Evolutionary conservation across 2,888 invertebrate species (phyloP).

Genomic region (Augochlorella aurata): DNA sequence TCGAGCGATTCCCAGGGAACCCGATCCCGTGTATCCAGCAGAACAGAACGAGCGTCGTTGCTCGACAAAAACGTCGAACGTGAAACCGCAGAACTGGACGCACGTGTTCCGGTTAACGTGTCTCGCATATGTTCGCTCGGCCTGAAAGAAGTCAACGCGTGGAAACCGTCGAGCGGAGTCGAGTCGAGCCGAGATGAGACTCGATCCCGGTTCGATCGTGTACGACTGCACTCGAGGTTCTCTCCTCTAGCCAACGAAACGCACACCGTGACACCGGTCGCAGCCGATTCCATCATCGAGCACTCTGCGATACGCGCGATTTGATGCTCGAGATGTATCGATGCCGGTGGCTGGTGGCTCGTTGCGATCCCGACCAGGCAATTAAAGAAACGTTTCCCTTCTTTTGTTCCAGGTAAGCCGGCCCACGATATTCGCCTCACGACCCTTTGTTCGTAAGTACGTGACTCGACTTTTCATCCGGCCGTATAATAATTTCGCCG

Average conservation of each 20-base stretch:
- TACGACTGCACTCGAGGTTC: conserved; percentile 31
- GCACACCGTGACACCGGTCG: too few relatives aligned
- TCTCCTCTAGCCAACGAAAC: neutral
- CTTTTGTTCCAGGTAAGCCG: conserved; percentile 63
- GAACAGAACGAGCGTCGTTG: conserved; percentile 21
- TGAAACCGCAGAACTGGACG: conserved; percentile 43
- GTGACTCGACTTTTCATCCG: conserved; percentile 39
- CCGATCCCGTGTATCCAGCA: conserved; percentile 27
- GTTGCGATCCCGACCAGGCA: neutral
- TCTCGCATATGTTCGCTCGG: conserved; percentile 43
- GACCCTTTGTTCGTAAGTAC: conserved; percentile 47
- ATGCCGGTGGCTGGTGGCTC: neutral
- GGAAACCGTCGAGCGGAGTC: conserved; percentile 19
- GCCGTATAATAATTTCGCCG: conserved; percentile 10
- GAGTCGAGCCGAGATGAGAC: neutral
- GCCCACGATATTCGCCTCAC: conserved; percentile 34
- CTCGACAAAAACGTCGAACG: conserved; percentile 48
- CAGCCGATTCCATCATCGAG: neutral
- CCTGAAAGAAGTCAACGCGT: conserved; percentile 47
- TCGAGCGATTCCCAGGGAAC: conserved; percentile 43
- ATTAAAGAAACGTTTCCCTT: conserved; percentile 34
- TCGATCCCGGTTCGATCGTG: conserved; percentile 53
- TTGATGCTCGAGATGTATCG: conserved; percentile 21
- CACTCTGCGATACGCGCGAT: neutral
- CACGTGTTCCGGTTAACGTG: conserved; percentile 58